Conservation (phyloP, 2,888 invertebrate genomes). For the Rhaphigaster nebulosa region DNA sequence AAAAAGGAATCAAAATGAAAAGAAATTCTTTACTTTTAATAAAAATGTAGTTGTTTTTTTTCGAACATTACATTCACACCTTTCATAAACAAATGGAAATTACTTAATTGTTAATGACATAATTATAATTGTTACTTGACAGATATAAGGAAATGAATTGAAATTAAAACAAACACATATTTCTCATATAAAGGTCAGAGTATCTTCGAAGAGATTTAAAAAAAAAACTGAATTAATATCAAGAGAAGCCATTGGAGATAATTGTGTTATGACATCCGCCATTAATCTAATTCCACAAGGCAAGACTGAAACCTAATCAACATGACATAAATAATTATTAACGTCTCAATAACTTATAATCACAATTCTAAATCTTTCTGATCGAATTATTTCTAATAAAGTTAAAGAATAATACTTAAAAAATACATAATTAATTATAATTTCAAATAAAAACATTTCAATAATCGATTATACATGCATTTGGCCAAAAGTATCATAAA, state of each 20-base stretch:
- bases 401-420: too few relatives aligned
- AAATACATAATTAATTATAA: neutral
- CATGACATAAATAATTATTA: constrained; percentile 8
- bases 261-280: neutral
- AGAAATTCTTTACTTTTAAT: too few relatives aligned
- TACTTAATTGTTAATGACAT: neutral
- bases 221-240: constrained; percentile 8
- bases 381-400: too few relatives aligned
- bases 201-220: neutral
- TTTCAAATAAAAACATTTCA: neutral
- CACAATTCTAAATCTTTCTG: neutral
- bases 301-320: neutral
- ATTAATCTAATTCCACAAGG: neutral
- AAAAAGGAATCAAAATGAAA: too few relatives aligned
- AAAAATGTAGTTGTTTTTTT: too few relatives aligned
- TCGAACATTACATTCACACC: too few relatives aligned
- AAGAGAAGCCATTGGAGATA: neutral
- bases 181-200: neutral
- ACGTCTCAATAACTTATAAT: neutral
- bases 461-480: neutral
- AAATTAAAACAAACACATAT: constrained; percentile 11
- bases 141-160: neutral
- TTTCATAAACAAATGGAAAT: neutral
- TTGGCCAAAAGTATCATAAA: neutral
- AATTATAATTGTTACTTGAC: neutral